Evolutionary conservation across 2,113 vertebrate genomes (phyloP), one percentile per base, ranked within the genome.

Genomic region (Caretta caretta): DNA sequence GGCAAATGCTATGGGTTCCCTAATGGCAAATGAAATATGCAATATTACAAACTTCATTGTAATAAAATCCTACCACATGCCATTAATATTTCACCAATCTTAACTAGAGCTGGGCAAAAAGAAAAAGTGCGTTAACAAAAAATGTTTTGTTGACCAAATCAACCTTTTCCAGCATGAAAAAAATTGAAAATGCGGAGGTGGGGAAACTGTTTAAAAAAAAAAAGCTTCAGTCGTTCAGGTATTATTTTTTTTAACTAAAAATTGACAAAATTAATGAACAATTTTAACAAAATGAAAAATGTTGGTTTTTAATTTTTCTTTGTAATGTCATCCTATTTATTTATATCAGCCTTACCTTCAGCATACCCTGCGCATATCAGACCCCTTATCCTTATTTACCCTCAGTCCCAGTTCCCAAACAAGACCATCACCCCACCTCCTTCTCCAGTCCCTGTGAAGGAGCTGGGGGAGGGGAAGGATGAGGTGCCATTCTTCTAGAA

Each of bases 21-120:
- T 90, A 91, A 54, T 29, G 46, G 75, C 25, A 78, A 78, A 24
- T 48, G 92, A 83, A 89, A 90, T 48, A 16, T 24, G 69, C 1
- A 90, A 19, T 82, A 92, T 17, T 87, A 25, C 27, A 88, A 97
- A 91, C 83, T 84, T 69, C 79, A 90, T 53, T 69, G 46, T 42
- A 78, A 89, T 90, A 78, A 90, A 54, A 19, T 51, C n/a, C 8
- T 85, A 50, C 25, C 42, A 78, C 10, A 14, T 9, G 46, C 27
- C 8, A n/a, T 25, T 4, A 49, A 11, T 16, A 75, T 19, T 65
- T 94, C 10, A 89, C 46, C 72, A 94, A 92, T 54, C 62, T 49
- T 35, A 85, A 19, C 27, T 96, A 35, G 56, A 80, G 42, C 3
- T 27, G 24, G 38, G 22, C 10, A 3, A 6, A 24, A 10, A 69